phyloP scores from a whole-genome alignment of 1,140 invertebrate species.

The Aphaenogaster rudis region DNA sequence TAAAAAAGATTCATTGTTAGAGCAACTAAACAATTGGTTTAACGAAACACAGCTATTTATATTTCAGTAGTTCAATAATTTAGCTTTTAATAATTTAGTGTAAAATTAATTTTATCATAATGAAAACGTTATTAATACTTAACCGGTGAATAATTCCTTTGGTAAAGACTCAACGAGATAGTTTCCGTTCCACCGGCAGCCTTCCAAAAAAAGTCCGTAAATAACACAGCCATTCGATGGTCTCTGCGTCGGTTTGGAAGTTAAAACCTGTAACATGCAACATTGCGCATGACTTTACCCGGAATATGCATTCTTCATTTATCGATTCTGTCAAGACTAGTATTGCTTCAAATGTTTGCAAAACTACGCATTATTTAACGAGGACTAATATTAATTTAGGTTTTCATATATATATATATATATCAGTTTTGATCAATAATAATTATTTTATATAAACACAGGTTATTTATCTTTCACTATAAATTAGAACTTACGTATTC shows the following conservation, averaged over 20 bases:
- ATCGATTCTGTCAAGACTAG: not conserved
- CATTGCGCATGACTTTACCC: constrained; percentile 5
- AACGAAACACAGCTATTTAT: not conserved
- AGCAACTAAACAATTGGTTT: not conserved
- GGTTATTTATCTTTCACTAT: not conserved
- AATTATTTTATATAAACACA: not conserved
- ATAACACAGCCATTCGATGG: constrained; percentile 91
- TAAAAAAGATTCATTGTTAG: not conserved
- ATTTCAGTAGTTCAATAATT: not conserved
- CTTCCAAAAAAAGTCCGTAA: constrained; percentile 92
- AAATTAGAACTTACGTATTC: not conserved
- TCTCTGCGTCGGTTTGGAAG: constrained; percentile 83
- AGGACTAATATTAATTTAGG: not conserved
- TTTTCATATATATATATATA: not conserved
- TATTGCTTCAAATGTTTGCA: constrained; percentile 4
- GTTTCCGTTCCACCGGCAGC: constrained; percentile 90
- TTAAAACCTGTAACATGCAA: constrained; percentile 84
- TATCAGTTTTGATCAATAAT: not conserved
- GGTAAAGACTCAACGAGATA: constrained; percentile 88
- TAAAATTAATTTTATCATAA: not conserved
- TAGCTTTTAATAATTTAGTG: not conserved
- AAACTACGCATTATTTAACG: not conserved
- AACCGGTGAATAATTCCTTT: constrained; percentile 90
- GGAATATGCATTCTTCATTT: not conserved
- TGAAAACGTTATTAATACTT: constrained; percentile 17